Conservation (phyloP, 2,888 invertebrate genomes). For the Cheilosia grossa region DNA sequence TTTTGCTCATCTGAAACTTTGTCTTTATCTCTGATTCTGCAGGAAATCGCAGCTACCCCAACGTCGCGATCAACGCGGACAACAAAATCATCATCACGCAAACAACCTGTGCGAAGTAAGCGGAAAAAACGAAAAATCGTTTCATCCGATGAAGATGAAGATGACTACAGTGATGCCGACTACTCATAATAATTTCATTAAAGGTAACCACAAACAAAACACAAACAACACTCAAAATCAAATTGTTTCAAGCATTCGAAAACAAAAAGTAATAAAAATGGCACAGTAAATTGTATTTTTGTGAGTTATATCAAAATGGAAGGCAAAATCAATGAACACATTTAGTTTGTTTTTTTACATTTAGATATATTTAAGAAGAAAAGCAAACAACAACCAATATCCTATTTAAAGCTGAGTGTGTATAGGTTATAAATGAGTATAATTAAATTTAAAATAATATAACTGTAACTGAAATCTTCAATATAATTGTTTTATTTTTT, state of each 20-base stretch:
- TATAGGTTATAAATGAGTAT: conserved; percentile 48
- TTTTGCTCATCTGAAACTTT: too few relatives aligned
- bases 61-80: conserved; percentile 71
- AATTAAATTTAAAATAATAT: conserved; percentile 31
- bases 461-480: conserved; percentile 2
- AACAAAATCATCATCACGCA: conserved; percentile 75
- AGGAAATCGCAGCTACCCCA: conserved; percentile 76
- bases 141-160: conserved; percentile 86
- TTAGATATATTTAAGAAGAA: conserved; percentile 23
- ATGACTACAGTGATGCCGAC: conserved; percentile 86
- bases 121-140: conserved; percentile 85
- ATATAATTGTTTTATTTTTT: conserved; percentile 31
- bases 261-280: conserved; percentile 18
- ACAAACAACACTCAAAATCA: conserved; percentile 18
- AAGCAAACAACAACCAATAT: conserved; percentile 42
- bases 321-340: conserved; percentile 43
- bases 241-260: conserved; percentile 42
- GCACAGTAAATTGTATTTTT: conserved; percentile 3
- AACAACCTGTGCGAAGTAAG: conserved; percentile 77
- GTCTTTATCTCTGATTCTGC: background rate
- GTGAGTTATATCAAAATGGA: conserved; percentile 27
- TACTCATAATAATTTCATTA: conserved; percentile 78
- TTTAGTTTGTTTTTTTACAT: conserved; percentile 53
- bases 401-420: conserved; percentile 62
- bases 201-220: conserved; percentile 26